Evolutionary conservation across 2,113 vertebrate genomes (phyloP).

Genomic region (Madoqua kirkii): DNA sequence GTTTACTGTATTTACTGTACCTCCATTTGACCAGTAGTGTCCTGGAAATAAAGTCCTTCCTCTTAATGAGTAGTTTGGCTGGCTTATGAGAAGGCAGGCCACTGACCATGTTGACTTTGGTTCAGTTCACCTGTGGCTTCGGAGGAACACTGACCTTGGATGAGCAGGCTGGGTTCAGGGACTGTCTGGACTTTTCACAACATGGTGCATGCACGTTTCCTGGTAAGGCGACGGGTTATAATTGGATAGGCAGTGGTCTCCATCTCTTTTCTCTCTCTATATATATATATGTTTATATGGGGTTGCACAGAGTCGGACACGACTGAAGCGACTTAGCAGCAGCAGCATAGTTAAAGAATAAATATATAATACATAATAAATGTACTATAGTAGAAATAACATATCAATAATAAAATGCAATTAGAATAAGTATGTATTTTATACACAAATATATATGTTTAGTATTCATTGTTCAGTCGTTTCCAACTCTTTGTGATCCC

Average conservation of each 20-base stretch:
- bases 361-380: not conserved
- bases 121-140: not conserved
- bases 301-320: too few species aligned
- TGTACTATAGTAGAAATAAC: not conserved
- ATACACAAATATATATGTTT: not conserved
- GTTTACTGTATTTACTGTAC: not conserved
- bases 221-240: not conserved
- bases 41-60: not conserved
- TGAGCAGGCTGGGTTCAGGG: accelerated
- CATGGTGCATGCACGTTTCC: accelerated
- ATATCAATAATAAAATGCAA: not conserved
- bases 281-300: too few species aligned
- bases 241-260: not conserved
- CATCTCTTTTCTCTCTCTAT: not conserved
- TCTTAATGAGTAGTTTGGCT: not conserved
- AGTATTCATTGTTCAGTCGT: not conserved
- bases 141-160: not conserved
- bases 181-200: not conserved
- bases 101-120: not conserved
- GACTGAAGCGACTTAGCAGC: too few species aligned
- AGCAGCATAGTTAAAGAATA: not conserved
- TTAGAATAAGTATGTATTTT: not conserved
- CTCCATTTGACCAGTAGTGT: not conserved
- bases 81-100: not conserved
- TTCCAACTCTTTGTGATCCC: not conserved